These are phyloP conservation scores for Tarsius wallacei DNA, from an alignment of 2,797 vertebrate genomes.

Conservation along the genomic window DNA sequence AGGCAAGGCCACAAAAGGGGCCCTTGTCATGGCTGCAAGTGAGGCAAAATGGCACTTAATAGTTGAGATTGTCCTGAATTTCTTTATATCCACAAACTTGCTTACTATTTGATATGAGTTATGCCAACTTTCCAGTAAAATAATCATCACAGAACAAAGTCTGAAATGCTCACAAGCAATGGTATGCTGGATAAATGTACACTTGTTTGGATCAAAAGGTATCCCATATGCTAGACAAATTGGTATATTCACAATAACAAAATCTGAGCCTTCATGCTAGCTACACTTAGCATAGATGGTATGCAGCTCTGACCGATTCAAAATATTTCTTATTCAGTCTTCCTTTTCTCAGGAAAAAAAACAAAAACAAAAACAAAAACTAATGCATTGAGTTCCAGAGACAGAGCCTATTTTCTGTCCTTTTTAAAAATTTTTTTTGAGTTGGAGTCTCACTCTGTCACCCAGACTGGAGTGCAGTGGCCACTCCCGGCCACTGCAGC, in stretches of 20 bases:
- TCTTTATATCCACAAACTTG: not conserved
- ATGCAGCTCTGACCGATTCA: not conserved
- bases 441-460: no score
- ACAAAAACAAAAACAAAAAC: not conserved
- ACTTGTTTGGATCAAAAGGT: not conserved
- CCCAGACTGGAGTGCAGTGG: no score
- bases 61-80: not conserved
- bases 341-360: not conserved
- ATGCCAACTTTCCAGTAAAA: not conserved
- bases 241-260: not conserved
- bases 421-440: no score
- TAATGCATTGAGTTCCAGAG: not conserved
- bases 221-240: not conserved
- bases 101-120: not conserved
- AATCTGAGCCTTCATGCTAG: not conserved
- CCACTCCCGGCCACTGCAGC: no score
- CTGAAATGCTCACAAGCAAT: not conserved
- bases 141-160: not conserved
- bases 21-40: not conserved
- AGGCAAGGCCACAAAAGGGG: not conserved
- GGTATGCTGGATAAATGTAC: not conserved
- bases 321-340: constrained; percentile 9
- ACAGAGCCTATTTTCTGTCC: not conserved
- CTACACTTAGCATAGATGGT: not conserved
- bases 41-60: not conserved